phyloP scores from a whole-genome alignment of 2,888 invertebrate genomes.

The Parapristionchus giblindavisi region DNA sequence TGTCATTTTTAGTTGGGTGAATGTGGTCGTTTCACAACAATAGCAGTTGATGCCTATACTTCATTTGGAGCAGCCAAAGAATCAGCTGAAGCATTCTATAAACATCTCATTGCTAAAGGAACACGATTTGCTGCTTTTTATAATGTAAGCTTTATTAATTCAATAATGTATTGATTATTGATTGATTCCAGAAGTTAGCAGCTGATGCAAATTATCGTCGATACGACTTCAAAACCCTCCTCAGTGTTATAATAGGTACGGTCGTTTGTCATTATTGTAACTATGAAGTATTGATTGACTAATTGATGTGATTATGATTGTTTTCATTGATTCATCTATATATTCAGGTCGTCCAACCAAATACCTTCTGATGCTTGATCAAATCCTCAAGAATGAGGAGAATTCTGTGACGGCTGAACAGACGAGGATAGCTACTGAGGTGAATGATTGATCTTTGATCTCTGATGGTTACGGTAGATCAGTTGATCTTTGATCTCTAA shows the following conservation, averaged over 20 bases:
- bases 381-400: constrained; percentile 49
- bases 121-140: constrained; percentile 50
- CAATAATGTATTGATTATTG: neutral
- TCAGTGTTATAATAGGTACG: constrained; percentile 46
- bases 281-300: neutral
- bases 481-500: neutral
- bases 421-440: constrained; percentile 16
- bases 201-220: constrained; percentile 44
- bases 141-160: constrained; percentile 36
- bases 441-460: neutral
- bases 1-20: constrained; percentile 45
- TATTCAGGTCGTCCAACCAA: constrained; percentile 49
- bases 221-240: constrained; percentile 54
- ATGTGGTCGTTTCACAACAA: constrained; percentile 33
- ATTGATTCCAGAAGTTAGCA: constrained; percentile 24
- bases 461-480: neutral
- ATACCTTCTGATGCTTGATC: constrained; percentile 54
- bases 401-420: neutral
- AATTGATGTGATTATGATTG: neutral
- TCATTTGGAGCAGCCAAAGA: constrained; percentile 53
- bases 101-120: constrained; percentile 46
- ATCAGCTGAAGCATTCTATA: constrained; percentile 46
- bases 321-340: neutral
- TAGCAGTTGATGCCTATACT: constrained; percentile 53
- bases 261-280: neutral